Conservation (phyloP, 2,888 invertebrate genomes). For the Eilema sororculum region DNA sequence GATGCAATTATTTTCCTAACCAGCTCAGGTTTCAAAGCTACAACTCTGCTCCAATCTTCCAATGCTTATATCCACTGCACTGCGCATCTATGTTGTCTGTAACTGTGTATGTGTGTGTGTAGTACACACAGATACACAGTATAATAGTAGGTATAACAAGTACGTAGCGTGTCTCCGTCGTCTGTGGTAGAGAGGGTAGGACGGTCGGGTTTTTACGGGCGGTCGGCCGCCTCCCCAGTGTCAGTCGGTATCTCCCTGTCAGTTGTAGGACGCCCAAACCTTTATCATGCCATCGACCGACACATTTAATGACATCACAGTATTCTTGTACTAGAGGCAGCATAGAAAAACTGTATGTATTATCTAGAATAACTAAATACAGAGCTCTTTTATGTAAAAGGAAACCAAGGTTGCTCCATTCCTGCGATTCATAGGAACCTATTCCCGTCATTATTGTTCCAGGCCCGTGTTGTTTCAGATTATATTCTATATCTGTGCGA, state of each 20-base stretch:
- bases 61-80: constrained; percentile 4
- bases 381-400: too few relatives aligned
- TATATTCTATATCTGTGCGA: not conserved
- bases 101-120: not conserved
- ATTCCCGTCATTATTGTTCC: not conserved
- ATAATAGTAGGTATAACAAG: not conserved
- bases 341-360: not conserved
- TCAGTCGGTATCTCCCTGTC: constrained; percentile 47
- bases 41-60: not conserved
- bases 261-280: constrained; percentile 47
- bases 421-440: not conserved
- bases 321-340: not conserved
- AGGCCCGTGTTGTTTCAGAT: not conserved
- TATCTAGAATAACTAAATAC: too few relatives aligned
- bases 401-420: not conserved
- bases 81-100: constrained; percentile 1
- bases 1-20: not conserved
- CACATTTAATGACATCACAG: constrained; percentile 42
- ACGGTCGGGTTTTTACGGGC: constrained; percentile 53
- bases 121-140: not conserved
- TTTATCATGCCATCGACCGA: constrained; percentile 51
- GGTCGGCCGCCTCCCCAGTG: constrained; percentile 48
- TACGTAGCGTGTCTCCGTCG: not conserved
- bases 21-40: not conserved
- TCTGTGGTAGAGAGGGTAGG: constrained; percentile 34